These are phyloP conservation scores for Microplitis demolitor DNA, from an alignment of 1,140 invertebrate species.

Conservation along the genomic window DNA sequence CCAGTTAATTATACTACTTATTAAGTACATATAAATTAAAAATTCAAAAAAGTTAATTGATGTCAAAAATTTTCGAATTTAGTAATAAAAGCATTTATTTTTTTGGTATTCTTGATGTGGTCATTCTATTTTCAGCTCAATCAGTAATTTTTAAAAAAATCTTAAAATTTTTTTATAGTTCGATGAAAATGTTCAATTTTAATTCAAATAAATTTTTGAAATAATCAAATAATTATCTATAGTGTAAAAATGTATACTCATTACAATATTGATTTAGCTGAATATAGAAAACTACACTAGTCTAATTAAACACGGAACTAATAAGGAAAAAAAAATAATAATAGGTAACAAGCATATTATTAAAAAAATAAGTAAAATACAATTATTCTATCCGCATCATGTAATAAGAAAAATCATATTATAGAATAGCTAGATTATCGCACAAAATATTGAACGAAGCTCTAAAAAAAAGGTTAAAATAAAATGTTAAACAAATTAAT, in stretches of 20 bases:
- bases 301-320: slow-evolving; percentile 15
- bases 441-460: neutral
- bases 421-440: neutral
- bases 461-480: too few relatives aligned
- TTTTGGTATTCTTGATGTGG: slow-evolving; percentile 16
- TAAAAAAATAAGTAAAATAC: slow-evolving; percentile 22
- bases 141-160: neutral
- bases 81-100: slow-evolving; percentile 34
- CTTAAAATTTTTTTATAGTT: slow-evolving; percentile 8
- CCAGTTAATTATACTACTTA: slow-evolving; percentile 45
- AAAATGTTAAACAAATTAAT: neutral
- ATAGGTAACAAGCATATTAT: slow-evolving; percentile 27
- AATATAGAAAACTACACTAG: slow-evolving; percentile 3
- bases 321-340: slow-evolving; percentile 23
- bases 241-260: too few relatives aligned
- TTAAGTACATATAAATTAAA: slow-evolving; percentile 1
- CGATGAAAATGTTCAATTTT: neutral
- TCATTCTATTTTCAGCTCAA: slow-evolving; percentile 6
- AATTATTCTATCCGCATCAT: slow-evolving; percentile 21
- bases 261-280: neutral
- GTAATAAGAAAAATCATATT: neutral
- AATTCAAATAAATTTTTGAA: neutral
- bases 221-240: too few relatives aligned
- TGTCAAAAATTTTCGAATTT: slow-evolving; percentile 18
- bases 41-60: neutral